phyloP scores from a whole-genome alignment of 2,888 invertebrate genomes.

The Archaeoteleia sp. region DNA sequence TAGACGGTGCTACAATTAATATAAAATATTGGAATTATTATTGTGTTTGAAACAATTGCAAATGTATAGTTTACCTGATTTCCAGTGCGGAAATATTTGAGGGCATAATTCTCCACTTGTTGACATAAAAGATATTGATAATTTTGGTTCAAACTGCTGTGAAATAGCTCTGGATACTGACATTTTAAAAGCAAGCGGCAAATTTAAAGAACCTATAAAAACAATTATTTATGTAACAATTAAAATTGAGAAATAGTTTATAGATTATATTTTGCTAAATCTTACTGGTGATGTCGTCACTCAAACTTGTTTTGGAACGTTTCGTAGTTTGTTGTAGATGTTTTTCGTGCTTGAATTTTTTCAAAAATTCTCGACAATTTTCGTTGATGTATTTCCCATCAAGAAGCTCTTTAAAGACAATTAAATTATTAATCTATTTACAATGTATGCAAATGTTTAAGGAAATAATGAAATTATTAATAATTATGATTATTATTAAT shows the following conservation, averaged over 20 bases:
- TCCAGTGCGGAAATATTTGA: constrained; percentile 66
- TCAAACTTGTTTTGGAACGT: constrained; percentile 59
- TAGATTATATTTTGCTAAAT: constrained; percentile 7
- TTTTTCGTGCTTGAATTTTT: constrained; percentile 79
- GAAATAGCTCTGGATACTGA: constrained; percentile 71
- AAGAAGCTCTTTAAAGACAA: constrained; percentile 76
- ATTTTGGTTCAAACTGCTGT: constrained; percentile 64
- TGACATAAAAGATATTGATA: constrained; percentile 62
- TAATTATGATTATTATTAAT: no score
- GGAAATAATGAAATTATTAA: constrained; percentile 9
- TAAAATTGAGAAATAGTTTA: neutral
- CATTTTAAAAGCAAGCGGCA: constrained; percentile 70
- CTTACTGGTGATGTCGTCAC: constrained; percentile 64
- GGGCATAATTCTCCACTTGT: constrained; percentile 57
- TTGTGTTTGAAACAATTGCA: no score
- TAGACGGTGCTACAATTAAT: no score
- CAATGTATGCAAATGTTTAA: neutral
- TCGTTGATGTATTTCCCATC: constrained; percentile 80
- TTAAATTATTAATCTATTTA: constrained; percentile 12
- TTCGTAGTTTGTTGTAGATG: constrained; percentile 66
- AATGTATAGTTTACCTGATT: constrained; percentile 63
- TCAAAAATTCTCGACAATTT: constrained; percentile 79
- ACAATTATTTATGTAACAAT: neutral
- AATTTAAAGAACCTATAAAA: constrained; percentile 65
- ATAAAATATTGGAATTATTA: no score